Base-by-base conservation (phyloP, 2,797 vertebrate species). In the Lithobates pipiens region DNA sequence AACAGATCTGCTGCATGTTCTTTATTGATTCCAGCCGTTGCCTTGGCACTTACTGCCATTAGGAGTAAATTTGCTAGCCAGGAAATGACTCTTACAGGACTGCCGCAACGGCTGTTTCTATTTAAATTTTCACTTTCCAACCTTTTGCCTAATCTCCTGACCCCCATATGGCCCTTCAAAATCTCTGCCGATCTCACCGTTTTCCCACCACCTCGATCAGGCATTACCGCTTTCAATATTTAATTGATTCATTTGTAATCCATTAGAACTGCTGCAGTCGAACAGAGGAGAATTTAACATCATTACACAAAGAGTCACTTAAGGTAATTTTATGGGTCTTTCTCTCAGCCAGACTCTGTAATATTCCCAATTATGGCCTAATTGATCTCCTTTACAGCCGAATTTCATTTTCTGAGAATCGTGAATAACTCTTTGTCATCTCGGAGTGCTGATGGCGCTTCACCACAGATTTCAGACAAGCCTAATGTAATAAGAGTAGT, bases 281-380 rank as follows among this genome's bases (percentile, higher is more conserved):
- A 9, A 6, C 34, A 68, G 61, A 1, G 25, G 27, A 69, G 76
- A 34, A 65, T 42, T 73, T 78, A 39, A 78, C 76, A 72, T 65
- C 76, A 73, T 63, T 85, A 18, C 54, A 63, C 69, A 77, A 77
- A 70, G 68, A 61, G 68, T 85, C 83, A 74, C 83, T 72, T 78
- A 85, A 73, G 67, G 68, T 73, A 73, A 73, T 85, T 84, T 78
- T 65, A 85, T 78, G 68, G 83, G 69, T 77, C 65, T 78, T 63
- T 44, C 54, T 39, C 46, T 83, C 65, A 39, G 63, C 54, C 63
- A 10, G 29, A 73, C 36, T 21, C 15, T 71, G 29, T 11, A 42
- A 77, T 70, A 70, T 54, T 77, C 67, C 11, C 78, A 71, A 69
- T 80, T 80, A 80, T 32, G 42, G 27, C 32, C 18, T 80, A 80